Base-by-base conservation (phyloP, 2,113 vertebrate genomes). In the Camelus bactrianus region DNA sequence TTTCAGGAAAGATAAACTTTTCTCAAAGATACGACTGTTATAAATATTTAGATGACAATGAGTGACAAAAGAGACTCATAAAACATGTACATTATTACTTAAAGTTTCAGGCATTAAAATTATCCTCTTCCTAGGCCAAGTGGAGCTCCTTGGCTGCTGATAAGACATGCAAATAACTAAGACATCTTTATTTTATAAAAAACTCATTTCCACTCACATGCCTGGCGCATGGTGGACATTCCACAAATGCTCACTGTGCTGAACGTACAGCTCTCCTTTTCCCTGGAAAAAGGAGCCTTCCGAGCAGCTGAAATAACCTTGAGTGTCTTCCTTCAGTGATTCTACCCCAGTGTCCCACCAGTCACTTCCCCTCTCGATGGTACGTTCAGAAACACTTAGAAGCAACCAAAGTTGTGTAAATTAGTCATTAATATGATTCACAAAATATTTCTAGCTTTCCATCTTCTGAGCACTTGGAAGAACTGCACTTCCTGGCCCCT, bases 151-250 rank as follows among this genome's bases (percentile, higher is more conserved):
- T 86, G 79, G 77, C 42, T 85, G 50, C 70, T 75, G 58, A 62
- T 76, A 92, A 91, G 50, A 93, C 7, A 54, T 17, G 54, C 35
- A 96, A 89, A 96, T 92, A 89, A 65, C 50, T 73, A 81, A 87
- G 93, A 96, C 93, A 93, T 96, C 79, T 96, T 97, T 93, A 83
- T 89, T 95, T 83, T 93, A 96, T 96, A 65, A 95, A 94, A 93
- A 62, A 20, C 83, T 75, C 64, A 91, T 72, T 94, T 97, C 52
- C 52, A 94, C 54, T 95, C 91, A 91, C 56, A 76, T 73, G 58
- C 70, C 67, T 95, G 92, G 89, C 92, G 85, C 86, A 54, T 20
- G 1, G 32, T 32, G 88, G 90, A 94, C 89, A 96, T 94, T 94
- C 65, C 81, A 93, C 81, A 93, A 70, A 81, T 91, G 20, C 75